Percentiles rank a stretch among this genome's conserved stretches.
Evolutionary conservation across 1,140 invertebrate species (phyloP).

Genomic region (Dryas iulia): DNA sequence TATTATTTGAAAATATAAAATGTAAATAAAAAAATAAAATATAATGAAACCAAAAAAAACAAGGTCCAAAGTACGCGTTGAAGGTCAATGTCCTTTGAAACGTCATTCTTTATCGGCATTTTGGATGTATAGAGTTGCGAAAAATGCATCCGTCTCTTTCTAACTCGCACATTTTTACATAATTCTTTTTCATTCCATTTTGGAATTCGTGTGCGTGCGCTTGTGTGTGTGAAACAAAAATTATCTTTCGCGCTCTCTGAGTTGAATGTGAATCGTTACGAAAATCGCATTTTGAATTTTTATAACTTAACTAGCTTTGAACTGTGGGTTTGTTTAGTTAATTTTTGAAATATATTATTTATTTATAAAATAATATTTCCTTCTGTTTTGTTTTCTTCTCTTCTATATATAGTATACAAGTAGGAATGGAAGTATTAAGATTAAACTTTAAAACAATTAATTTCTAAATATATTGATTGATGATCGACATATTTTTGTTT

Average conservation of each 20-base stretch:
- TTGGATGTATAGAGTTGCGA: slow-evolving; percentile 63
- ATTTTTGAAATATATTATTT: not conserved
- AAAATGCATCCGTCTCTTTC: slow-evolving; percentile 53
- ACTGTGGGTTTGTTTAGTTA: not conserved
- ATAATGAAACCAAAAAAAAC: slow-evolving; percentile 6
- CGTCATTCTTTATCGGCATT: slow-evolving; percentile 79
- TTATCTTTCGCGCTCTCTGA: slow-evolving; percentile 58
- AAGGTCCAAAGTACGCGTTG: slow-evolving; percentile 59
- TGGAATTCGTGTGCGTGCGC: slow-evolving; percentile 57
- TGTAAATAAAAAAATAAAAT: slow-evolving; percentile 47
- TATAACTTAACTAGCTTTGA: slow-evolving; percentile 39
- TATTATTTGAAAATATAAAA: slow-evolving; percentile 17
- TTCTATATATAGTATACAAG: too few relatives aligned
- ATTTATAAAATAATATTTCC: not conserved
- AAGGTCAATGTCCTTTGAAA: slow-evolving; percentile 70
- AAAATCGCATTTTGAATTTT: slow-evolving; percentile 57
- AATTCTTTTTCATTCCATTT: slow-evolving; percentile 66
- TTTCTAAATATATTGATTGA: too few relatives aligned
- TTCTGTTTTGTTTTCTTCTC: too few relatives aligned
- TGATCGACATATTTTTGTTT: too few relatives aligned
- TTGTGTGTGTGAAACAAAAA: slow-evolving; percentile 64
- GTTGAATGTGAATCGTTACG: slow-evolving; percentile 56
- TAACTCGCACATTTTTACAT: slow-evolving; percentile 62
- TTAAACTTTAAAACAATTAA: too few relatives aligned
- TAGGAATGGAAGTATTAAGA: too few relatives aligned